Base-by-base conservation (phyloP, 2,888 invertebrate species). In the Neoascia interrupta region DNA sequence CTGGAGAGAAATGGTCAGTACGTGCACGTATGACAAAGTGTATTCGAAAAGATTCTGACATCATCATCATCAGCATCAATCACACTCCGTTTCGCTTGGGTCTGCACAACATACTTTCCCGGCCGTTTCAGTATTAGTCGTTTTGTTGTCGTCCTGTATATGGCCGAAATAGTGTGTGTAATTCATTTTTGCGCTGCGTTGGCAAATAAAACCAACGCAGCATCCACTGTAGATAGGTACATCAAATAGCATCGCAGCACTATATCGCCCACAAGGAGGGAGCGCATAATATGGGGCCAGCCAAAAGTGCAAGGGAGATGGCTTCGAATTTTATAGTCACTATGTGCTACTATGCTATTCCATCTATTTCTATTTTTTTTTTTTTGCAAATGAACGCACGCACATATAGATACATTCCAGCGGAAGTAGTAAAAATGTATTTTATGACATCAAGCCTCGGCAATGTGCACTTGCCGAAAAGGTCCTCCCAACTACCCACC, bases 371-470 rank as follows among this genome's bases (percentile, higher is more conserved):
- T 10, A 37, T 51, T 41, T 34, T 45, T 53, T 23, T 19, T 45
- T 34, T 31, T 31, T 31, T n/a, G 26, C 26, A 23, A 6, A 36
- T 5, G 8, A 11, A 43, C 19, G 16, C 18, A 41, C 34, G 49
- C 34, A 39, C 16, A n/a, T 6, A 21, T 10, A 23, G 1, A 5
- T 8, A 23, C 4, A 18, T 43, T 73, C 72, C 41, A 49, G 72
- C 72, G 79, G 79, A 73, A 56, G 79, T 79, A 79, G 79, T 79
- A 73, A 66, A 73, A n/a, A n/a, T 60, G 43, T 56, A 66, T 73
- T 72, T 73, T 66, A 79, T 79, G 66, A 73, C 72, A 79, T 73
- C 66, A 64, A 60, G 53, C 66, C 58, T 66, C 49, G 18, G 53
- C 34, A 31, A 69, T 75, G 61, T 75, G 69, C 74, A 53, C 58